Evolutionary conservation across 2,113 vertebrate species (phyloP), one percentile per base, ranked within the genome.

Genomic region (Nyctereutes procyonoides): DNA sequence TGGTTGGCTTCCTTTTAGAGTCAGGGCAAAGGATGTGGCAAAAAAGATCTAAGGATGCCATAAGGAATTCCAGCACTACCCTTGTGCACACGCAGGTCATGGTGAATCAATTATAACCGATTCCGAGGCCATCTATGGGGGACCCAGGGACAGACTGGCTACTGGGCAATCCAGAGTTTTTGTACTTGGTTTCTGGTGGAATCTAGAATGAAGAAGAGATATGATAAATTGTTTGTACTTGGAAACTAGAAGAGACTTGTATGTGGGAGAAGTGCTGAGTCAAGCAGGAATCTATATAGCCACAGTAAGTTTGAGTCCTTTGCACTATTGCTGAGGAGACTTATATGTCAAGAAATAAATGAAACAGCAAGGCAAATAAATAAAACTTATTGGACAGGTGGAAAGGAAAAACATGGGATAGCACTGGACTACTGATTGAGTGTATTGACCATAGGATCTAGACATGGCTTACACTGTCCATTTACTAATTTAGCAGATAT

Each of bases 1-100:
- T 86, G 48, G 48, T 81, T 97, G 94, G 95, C 84, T 94, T 93
- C 77, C 71, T 96, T 43, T 96, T 83, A 89, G 95, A 96, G 85
- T 53, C 30, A 95, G 77, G 56, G 90, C 65, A 96, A 95, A 94
- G 63, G 93, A 98, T 93, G 60, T 84, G 83, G 85, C 87, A 80
- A 74, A 87, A 95, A 85, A 95, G 85, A 93, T 87, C 95, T 92
- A 87, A 97, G 93, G 81, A 38, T 55, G 32, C 77, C 69, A 30
- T 3, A 38, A 88, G 91, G 56, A 95, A 92, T 96, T 92, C 55
- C 67, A 74, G 67, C 28, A 22, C 30, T 58, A 1, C 32, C 62
- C 35, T 65, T 0, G 13, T 53, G 38, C 63, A 17, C 17, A 60
- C 7, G 15, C 79, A 88, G 87, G 69, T 92, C 73, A 0, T 35